Conservation (phyloP, 2,888 invertebrate species). For the Pheosia tremula region DNA sequence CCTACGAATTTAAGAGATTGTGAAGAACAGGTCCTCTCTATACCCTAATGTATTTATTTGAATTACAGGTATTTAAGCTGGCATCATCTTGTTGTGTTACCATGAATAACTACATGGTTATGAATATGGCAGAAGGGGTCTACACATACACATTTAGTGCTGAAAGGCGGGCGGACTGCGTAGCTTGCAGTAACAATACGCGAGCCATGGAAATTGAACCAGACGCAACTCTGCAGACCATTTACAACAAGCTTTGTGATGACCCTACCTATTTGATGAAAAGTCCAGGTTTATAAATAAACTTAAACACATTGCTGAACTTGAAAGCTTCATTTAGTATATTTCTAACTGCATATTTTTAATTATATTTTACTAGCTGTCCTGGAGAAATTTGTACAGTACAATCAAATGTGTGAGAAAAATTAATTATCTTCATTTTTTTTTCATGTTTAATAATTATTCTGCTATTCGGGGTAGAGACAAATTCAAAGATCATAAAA, state of each 20-base stretch:
- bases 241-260: slow-evolving; percentile 92
- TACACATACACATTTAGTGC: slow-evolving; percentile 98
- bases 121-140: slow-evolving; percentile 97
- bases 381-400: no score
- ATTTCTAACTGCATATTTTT: no score
- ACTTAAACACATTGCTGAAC: no score
- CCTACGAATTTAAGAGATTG: no score
- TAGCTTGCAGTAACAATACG: slow-evolving; percentile 93
- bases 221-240: slow-evolving; percentile 88
- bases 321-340: no score
- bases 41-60: background rate
- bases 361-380: no score
- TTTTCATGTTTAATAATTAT: no score
- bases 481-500: no score
- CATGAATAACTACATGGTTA: slow-evolving; percentile 98
- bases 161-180: slow-evolving; percentile 93
- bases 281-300: slow-evolving; percentile 86
- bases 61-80: slow-evolving; percentile 93
- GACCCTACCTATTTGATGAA: slow-evolving; percentile 94
- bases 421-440: no score
- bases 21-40: no score
- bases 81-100: slow-evolving; percentile 96
- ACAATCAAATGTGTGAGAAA: no score
- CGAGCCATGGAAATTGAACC: slow-evolving; percentile 85
- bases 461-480: no score